Evolutionary conservation across 2,888 invertebrate species (phyloP).

Genomic region (Spodoptera picta): DNA sequence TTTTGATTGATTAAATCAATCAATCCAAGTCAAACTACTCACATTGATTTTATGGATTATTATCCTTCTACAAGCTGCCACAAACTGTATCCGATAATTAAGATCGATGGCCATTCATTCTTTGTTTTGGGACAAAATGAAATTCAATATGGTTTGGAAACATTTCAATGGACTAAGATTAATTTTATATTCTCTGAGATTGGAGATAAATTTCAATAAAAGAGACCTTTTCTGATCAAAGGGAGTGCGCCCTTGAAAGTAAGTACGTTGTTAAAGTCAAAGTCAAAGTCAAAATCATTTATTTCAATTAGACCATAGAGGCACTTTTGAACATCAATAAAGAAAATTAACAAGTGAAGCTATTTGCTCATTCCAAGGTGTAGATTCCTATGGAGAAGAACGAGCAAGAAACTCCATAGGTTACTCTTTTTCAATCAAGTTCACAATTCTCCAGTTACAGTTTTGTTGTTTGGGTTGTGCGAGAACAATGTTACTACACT

Average conservation of each 20-base stretch:
- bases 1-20: conserved; percentile 46
- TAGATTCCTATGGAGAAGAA: too few species aligned
- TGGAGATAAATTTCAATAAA: conserved; percentile 38
- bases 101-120: conserved; percentile 55
- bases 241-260: conserved; percentile 12
- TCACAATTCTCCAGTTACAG: too few species aligned
- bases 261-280: conserved; percentile 5
- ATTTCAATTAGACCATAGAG: too few species aligned
- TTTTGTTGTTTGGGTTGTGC: too few species aligned
- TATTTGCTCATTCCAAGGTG: too few species aligned
- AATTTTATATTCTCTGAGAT: conserved; percentile 42
- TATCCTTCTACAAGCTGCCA: conserved; percentile 43
- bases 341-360: too few species aligned
- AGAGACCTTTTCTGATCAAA: conserved; percentile 32
- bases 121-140: conserved; percentile 40
- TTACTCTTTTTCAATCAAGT: too few species aligned
- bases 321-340: too few species aligned
- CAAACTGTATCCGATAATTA: conserved; percentile 48
- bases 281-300: too few species aligned
- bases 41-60: conserved; percentile 51
- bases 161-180: conserved; percentile 36
- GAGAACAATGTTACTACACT: conserved; percentile 18
- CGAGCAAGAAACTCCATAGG: too few species aligned
- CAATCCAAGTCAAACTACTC: conserved; percentile 50
- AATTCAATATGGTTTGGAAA: conserved; percentile 53